Conservation (phyloP, 2,113 vertebrate genomes). For the Puntigrus tetrazona region DNA sequence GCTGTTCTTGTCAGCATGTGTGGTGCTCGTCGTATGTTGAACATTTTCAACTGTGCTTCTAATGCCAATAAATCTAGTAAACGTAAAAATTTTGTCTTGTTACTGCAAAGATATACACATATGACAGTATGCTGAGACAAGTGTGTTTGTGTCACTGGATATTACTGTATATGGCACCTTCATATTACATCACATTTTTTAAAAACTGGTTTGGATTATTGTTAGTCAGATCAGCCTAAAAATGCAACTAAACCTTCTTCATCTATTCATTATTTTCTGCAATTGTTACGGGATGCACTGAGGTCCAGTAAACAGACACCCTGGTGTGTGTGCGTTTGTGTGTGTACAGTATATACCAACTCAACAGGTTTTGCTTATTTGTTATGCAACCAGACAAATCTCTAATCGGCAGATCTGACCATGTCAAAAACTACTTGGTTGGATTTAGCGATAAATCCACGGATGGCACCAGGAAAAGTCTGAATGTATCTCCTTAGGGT, state of each 20-base stretch:
- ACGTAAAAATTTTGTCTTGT: neutral
- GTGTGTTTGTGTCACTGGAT: too few species aligned
- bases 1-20: neutral
- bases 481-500: neutral
- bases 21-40: neutral
- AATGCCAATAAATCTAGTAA: neutral
- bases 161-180: neutral
- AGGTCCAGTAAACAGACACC: neutral
- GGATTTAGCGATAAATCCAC: neutral
- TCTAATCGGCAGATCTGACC: conserved; percentile 1
- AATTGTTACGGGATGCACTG: neutral
- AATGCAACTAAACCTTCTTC: neutral
- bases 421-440: conserved; percentile 18
- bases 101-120: neutral
- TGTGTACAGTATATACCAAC: neutral
- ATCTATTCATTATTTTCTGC: neutral
- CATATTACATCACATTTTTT: neutral
- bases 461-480: neutral
- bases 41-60: neutral
- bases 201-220: neutral
- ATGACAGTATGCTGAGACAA: neutral
- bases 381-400: conserved; percentile 14
- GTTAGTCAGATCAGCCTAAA: neutral
- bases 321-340: neutral
- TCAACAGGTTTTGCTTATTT: neutral